Conservation (phyloP, 2,797 vertebrate genomes). For the Cyclura pinguis region DNA sequence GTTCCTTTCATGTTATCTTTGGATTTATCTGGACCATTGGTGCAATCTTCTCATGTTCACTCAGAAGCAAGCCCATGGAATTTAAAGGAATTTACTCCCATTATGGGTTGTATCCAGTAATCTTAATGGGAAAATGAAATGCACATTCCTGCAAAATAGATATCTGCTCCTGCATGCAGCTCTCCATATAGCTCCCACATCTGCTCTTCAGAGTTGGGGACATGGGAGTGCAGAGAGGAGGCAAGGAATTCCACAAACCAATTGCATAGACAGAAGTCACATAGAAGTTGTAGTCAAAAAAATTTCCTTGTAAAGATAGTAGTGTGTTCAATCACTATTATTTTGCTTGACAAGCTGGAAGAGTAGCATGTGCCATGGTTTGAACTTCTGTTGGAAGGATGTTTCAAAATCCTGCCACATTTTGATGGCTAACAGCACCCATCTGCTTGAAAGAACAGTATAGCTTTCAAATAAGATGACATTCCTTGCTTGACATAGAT, state of each 20-base stretch:
- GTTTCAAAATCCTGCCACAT: background rate
- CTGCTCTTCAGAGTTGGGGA: background rate
- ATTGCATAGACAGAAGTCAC: background rate
- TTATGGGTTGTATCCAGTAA: background rate
- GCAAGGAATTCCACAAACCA: background rate
- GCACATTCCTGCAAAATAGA: background rate
- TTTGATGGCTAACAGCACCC: conserved; percentile 16
- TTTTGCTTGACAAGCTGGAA: background rate
- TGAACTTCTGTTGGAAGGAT: background rate
- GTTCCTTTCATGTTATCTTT: no score
- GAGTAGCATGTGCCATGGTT: background rate
- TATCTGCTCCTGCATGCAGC: background rate
- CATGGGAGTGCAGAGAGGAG: background rate
- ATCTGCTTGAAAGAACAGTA: background rate
- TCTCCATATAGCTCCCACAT: background rate
- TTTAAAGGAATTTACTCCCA: background rate
- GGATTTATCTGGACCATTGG: no score
- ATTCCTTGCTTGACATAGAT: background rate
- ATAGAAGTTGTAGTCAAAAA: no score
- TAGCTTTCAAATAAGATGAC: conserved; percentile 6
- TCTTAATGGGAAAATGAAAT: no score
- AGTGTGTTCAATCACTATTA: background rate
- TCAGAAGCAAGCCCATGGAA: no score
- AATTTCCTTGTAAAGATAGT: background rate
- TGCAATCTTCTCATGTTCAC: no score